phyloP scores from a whole-genome alignment of 2,888 invertebrate genomes.

The Masnerella sp. region DNA sequence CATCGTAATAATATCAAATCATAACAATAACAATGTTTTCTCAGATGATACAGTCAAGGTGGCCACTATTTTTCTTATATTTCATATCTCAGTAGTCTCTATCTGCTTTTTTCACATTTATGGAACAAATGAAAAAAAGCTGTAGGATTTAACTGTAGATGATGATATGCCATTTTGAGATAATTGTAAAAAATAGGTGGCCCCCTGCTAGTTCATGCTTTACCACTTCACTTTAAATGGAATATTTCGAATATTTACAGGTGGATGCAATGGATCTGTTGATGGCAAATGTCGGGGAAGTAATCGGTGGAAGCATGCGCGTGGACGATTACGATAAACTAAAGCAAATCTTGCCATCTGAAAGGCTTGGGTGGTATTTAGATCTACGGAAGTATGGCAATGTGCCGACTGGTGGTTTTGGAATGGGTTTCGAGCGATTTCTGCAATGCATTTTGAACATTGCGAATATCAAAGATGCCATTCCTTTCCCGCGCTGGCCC shows the following conservation, averaged over 20 bases:
- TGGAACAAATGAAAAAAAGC: not conserved
- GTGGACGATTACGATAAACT: slow-evolving; percentile 86
- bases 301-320: slow-evolving; percentile 96
- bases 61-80: too few relatives aligned
- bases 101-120: too few relatives aligned
- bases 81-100: too few relatives aligned
- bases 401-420: slow-evolving; percentile 95
- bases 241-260: slow-evolving; percentile 64
- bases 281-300: slow-evolving; percentile 93
- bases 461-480: slow-evolving; percentile 93
- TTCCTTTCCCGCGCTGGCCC: slow-evolving; percentile 97
- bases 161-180: too few relatives aligned
- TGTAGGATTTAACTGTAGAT: slow-evolving; percentile 3
- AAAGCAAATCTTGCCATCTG: slow-evolving; percentile 81
- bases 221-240: not conserved
- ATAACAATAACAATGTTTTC: too few relatives aligned
- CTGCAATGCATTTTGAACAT: slow-evolving; percentile 90
- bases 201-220: too few relatives aligned
- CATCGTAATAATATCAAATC: too few relatives aligned
- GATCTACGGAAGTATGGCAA: slow-evolving; percentile 93
- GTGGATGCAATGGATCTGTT: slow-evolving; percentile 92
- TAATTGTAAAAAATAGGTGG: too few relatives aligned
- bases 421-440: slow-evolving; percentile 96
- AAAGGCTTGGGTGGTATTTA: slow-evolving; percentile 89
- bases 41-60: too few relatives aligned